Percentiles rank a stretch among this genome's conserved stretches.
Evolutionary conservation across 30 jellyfish, hydroid and myxozoan genomes (phyloP).

Genomic region (Nemopilema nomurai): DNA sequence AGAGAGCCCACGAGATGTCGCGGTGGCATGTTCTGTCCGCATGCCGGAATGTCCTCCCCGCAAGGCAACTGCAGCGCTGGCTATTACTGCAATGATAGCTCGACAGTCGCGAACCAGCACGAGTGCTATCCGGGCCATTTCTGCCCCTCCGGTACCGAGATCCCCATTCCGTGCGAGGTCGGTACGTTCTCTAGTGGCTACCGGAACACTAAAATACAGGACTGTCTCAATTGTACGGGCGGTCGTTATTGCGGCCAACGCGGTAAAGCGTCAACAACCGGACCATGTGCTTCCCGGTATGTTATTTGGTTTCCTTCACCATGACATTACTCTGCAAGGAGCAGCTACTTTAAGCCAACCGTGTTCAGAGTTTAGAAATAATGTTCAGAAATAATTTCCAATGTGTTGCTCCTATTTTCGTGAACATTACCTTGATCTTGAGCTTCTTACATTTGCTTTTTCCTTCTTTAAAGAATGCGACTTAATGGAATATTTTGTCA

Average conservation of each 20-base stretch:
- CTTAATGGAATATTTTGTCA: too few species aligned
- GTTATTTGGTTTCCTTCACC: neutral
- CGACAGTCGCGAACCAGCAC: slow-evolving; percentile 73
- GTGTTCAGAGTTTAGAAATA: too few species aligned
- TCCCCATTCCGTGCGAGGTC: slow-evolving; percentile 70
- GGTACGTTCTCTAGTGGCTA: slow-evolving; percentile 86
- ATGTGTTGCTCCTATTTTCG: neutral
- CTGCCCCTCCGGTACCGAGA: slow-evolving; percentile 79
- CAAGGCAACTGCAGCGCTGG: slow-evolving; percentile 92
- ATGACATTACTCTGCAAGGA: too few species aligned
- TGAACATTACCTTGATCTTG: neutral
- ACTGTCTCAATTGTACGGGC: slow-evolving; percentile 80
- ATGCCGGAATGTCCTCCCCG: slow-evolving; percentile 83
- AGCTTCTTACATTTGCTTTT: neutral
- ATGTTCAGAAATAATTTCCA: too few species aligned
- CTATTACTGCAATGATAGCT: slow-evolving; percentile 73
- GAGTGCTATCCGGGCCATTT: slow-evolving; percentile 85
- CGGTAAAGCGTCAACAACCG: slow-evolving; percentile 42
- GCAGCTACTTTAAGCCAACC: too few species aligned
- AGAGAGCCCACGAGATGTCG: slow-evolving; percentile 67
- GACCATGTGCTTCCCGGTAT: slow-evolving; percentile 48
- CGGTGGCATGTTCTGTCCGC: slow-evolving; percentile 87
- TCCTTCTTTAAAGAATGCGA: too few species aligned
- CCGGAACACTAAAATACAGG: slow-evolving; percentile 44
- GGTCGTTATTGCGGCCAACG: slow-evolving; percentile 81